These are phyloP conservation scores for Brachyalestes nurse DNA, from an alignment of 2,797 vertebrate species.

Conservation along the genomic window DNA sequence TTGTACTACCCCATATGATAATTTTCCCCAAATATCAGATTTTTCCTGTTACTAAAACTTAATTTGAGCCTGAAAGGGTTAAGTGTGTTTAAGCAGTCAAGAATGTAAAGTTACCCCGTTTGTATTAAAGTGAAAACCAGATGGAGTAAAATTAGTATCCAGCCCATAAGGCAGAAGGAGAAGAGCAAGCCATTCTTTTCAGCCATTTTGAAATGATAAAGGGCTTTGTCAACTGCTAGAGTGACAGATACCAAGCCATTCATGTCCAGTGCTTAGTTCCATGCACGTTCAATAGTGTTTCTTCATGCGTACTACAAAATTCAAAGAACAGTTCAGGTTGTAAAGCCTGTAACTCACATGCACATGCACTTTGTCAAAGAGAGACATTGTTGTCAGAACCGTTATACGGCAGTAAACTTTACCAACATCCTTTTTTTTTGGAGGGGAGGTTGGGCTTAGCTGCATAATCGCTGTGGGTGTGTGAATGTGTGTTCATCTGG, in stretches of 20 bases:
- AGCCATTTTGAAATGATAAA: conserved; percentile 2
- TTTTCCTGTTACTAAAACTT: too few relatives aligned
- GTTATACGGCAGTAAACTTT: not conserved
- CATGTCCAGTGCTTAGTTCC: conserved; percentile 1
- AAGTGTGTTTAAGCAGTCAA: not conserved
- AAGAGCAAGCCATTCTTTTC: not conserved
- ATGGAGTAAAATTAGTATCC: not conserved
- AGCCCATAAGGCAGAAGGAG: not conserved
- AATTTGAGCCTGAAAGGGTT: too few relatives aligned
- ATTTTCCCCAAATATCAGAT: too few relatives aligned
- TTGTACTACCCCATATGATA: too few relatives aligned
- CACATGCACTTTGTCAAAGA: conserved; percentile 7
- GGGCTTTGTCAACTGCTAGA: not conserved
- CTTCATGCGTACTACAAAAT: not conserved
- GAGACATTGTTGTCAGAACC: not conserved
- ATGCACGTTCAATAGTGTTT: not conserved
- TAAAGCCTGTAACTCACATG: not conserved
- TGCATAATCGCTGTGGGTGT: conserved; percentile 12
- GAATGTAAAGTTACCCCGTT: not conserved
- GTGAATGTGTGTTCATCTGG: conserved; percentile 4
- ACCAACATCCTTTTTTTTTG: not conserved
- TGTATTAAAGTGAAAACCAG: not conserved
- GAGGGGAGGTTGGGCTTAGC: not conserved
- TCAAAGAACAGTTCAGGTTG: not conserved
- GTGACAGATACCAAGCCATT: conserved; percentile 2